A percentile compares a stretch with the other conserved stretches of the same genome.
These are phyloP conservation scores for Ectemnius continuus DNA, from an alignment of 2,888 invertebrate genomes.

Conservation along the genomic window DNA sequence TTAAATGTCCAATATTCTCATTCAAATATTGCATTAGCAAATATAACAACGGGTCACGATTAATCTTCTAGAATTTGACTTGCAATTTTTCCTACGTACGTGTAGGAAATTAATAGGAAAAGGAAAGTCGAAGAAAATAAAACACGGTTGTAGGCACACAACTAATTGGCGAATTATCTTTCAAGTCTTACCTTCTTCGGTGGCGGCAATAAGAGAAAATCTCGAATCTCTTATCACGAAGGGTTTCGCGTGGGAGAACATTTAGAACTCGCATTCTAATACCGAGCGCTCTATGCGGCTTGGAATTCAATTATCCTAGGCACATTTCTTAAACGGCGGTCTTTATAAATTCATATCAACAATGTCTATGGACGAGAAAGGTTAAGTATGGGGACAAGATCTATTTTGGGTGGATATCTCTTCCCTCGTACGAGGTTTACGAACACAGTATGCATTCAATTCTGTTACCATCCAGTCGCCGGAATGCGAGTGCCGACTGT, in stretches of 20 bases:
- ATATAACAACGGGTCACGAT: conserved; percentile 29
- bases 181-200: conserved; percentile 16
- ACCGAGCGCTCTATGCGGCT: conserved; percentile 4
- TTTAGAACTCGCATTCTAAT: conserved; percentile 10
- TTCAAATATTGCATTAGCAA: conserved; percentile 35
- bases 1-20: conserved; percentile 24
- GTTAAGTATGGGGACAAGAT: conserved; percentile 9
- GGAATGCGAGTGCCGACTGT: conserved; percentile 89
- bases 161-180: conserved; percentile 52
- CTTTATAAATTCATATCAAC: conserved; percentile 28
- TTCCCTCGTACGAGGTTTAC: conserved; percentile 19
- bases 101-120: conserved; percentile 27
- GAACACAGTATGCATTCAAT: conserved; percentile 13
- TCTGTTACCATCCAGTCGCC: conserved; percentile 52
- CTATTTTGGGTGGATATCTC: conserved; percentile 11
- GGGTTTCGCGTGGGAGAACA: conserved; percentile 12
- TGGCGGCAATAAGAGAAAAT: conserved; percentile 14
- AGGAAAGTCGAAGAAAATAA: conserved; percentile 22
- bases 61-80: conserved; percentile 20
- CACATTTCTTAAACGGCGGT: conserved; percentile 24
- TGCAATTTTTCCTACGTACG: neutral
- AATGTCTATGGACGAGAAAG: conserved; percentile 6
- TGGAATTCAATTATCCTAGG: conserved; percentile 28
- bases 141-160: conserved; percentile 38
- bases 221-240: conserved; percentile 25